These are phyloP conservation scores for Python bivittatus DNA, from an alignment of 2,113 vertebrate genomes.

Conservation along the genomic window DNA sequence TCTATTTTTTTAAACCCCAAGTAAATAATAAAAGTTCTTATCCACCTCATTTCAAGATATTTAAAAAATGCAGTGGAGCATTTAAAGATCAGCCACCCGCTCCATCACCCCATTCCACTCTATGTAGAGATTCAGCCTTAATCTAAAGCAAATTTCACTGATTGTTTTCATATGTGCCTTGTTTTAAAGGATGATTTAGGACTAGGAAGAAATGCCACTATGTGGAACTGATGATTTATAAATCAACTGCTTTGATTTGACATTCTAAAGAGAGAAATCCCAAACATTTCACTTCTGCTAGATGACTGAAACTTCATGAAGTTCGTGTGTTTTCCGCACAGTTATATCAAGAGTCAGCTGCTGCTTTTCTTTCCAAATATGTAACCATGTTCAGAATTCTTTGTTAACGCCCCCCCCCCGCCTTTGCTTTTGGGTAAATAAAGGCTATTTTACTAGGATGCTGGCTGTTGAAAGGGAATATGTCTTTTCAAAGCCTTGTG, in stretches of 20 bases:
- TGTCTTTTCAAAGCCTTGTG: slow-evolving; percentile 57
- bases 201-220: neutral
- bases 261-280: neutral
- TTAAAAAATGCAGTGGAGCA: neutral
- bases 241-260: neutral
- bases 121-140: neutral
- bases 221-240: neutral
- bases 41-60: neutral
- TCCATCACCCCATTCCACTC: neutral
- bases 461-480: slow-evolving; percentile 58
- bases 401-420: slow-evolving; percentile 6
- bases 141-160: neutral
- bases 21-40: neutral
- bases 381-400: slow-evolving; percentile 51
- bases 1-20: neutral
- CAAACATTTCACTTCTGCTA: neutral
- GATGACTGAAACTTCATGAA: neutral
- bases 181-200: neutral
- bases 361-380: slow-evolving; percentile 12
- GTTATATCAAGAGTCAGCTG: slow-evolving; percentile 37
- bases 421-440: slow-evolving; percentile 37
- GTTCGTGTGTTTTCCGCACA: slow-evolving; percentile 37
- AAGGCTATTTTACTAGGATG: slow-evolving; percentile 26
- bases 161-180: neutral
- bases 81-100: neutral